Evolutionary conservation across 2,113 vertebrate species (phyloP).

Genomic region (Muntiacus muntjak): DNA sequence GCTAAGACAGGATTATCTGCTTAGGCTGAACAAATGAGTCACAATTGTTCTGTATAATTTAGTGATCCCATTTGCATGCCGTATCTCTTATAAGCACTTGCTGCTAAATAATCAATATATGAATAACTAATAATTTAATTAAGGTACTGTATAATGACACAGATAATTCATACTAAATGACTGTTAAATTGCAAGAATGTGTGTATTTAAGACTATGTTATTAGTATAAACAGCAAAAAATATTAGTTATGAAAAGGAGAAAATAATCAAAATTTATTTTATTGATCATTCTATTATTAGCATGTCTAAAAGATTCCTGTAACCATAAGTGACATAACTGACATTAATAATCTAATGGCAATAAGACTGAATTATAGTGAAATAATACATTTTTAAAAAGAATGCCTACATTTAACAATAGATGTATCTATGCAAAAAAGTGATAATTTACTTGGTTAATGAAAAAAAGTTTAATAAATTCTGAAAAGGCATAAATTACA

Average conservation of each 20-base stretch:
- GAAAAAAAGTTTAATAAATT: not conserved
- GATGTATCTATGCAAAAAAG: not conserved
- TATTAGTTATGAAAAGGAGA: not conserved
- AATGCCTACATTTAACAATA: not conserved
- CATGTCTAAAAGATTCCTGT: not conserved
- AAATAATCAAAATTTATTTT: not conserved
- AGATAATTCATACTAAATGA: not conserved
- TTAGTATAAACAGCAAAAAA: not conserved
- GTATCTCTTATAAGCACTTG: not conserved
- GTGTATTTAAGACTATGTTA: not conserved
- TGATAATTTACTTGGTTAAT: not conserved
- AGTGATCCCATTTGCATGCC: not conserved
- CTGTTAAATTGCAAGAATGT: not conserved
- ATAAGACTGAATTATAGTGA: not conserved
- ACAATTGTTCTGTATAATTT: not conserved
- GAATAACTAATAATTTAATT: not conserved
- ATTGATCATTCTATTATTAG: not conserved
- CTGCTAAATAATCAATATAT: not conserved
- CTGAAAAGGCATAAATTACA: not conserved
- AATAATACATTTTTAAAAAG: not conserved
- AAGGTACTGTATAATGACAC: not conserved
- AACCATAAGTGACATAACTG: not conserved
- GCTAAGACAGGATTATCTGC: not conserved
- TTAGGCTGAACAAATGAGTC: not conserved
- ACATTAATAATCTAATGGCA: not conserved